These are phyloP conservation scores for Bambusicola thoracicus DNA, from an alignment of 2,113 vertebrate species.

Conservation along the genomic window DNA sequence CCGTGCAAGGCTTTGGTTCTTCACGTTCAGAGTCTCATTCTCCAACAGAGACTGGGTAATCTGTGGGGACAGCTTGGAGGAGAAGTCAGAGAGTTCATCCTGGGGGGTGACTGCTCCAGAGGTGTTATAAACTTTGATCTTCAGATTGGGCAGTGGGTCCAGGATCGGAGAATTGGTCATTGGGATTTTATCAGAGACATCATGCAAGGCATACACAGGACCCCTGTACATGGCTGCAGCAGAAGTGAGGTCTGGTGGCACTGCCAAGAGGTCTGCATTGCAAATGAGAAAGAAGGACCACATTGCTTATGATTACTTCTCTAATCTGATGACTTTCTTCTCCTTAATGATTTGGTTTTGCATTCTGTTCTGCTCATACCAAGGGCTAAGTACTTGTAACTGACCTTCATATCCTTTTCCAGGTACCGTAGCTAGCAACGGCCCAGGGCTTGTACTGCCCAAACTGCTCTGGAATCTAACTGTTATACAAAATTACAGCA, in stretches of 20 bases:
- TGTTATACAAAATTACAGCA: not conserved
- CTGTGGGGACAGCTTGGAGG: constrained; percentile 92
- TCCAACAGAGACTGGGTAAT: constrained; percentile 90
- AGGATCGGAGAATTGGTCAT: constrained; percentile 98
- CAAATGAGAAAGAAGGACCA: not conserved
- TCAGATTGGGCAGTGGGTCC: constrained; percentile 92
- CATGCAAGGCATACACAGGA: constrained; percentile 91
- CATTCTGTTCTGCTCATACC: not conserved
- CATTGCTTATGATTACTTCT: not conserved
- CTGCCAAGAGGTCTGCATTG: constrained; percentile 88
- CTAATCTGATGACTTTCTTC: not conserved
- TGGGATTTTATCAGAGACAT: constrained; percentile 95
- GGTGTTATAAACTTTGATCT: constrained; percentile 95
- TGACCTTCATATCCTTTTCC: not conserved
- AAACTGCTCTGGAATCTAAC: not conserved
- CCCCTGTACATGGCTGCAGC: constrained; percentile 97
- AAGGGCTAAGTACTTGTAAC: not conserved
- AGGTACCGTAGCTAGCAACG: not conserved
- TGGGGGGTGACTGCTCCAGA: constrained; percentile 90
- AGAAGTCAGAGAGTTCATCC: constrained; percentile 90
- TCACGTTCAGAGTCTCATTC: constrained; percentile 88
- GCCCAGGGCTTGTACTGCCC: not conserved
- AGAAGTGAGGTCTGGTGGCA: constrained; percentile 94
- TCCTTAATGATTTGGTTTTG: not conserved
- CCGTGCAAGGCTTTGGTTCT: constrained; percentile 89